Evolutionary conservation across 2,113 vertebrate species (phyloP).

Genomic region (Platichthys stellatus): DNA sequence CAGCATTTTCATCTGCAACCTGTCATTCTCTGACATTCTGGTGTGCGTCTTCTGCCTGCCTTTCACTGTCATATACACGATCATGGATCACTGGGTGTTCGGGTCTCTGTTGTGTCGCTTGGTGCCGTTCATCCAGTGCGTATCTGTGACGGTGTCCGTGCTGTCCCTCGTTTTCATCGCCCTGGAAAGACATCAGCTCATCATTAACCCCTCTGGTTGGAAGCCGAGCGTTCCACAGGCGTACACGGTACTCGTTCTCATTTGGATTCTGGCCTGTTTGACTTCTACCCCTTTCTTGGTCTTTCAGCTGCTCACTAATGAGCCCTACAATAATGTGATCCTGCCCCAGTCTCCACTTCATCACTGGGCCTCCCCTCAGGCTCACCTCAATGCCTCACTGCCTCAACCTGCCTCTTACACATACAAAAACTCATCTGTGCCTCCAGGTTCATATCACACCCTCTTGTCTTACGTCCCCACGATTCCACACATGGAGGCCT

Average conservation of each 20-base stretch:
- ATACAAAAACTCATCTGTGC: constrained; percentile 57
- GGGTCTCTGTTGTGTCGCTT: constrained; percentile 89
- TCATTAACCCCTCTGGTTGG: constrained; percentile 92
- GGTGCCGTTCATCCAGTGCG: constrained; percentile 90
- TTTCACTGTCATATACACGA: constrained; percentile 88
- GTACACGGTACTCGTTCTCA: constrained; percentile 83
- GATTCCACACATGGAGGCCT: constrained; percentile 80
- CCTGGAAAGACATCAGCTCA: constrained; percentile 93
- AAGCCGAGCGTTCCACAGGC: constrained; percentile 89
- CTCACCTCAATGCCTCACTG: constrained; percentile 48
- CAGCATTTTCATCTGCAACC: constrained; percentile 90
- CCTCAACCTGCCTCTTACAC: constrained; percentile 24
- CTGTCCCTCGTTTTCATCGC: constrained; percentile 93
- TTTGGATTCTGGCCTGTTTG: constrained; percentile 88
- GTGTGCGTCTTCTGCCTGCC: constrained; percentile 92
- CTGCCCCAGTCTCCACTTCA: constrained; percentile 56
- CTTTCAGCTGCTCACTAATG: constrained; percentile 85
- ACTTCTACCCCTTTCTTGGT: constrained; percentile 89
- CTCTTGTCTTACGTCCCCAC: constrained; percentile 55
- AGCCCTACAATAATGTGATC: constrained; percentile 81
- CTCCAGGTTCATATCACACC: constrained; percentile 42
- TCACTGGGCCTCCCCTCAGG: constrained; percentile 28
- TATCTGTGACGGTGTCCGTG: constrained; percentile 91
- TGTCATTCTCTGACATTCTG: constrained; percentile 93
- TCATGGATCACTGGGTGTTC: constrained; percentile 97